Conservation (phyloP, 1,140 invertebrate genomes). For the Euwallacea fornicatus region DNA sequence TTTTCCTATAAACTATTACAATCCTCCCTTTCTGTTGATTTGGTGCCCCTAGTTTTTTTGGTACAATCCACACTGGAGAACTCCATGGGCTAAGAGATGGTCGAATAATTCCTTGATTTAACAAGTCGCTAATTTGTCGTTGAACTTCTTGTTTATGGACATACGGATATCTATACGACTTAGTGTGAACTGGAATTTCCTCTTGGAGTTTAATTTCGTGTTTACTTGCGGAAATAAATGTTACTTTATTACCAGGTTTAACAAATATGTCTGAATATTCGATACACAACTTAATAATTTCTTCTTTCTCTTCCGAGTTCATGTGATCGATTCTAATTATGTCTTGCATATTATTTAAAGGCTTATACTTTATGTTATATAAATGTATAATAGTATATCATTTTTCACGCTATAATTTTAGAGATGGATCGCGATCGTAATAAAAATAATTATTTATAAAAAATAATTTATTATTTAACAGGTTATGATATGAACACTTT, state of each 20-base stretch:
- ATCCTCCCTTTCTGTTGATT: conserved; percentile 48
- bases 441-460: too few relatives aligned
- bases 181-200: conserved; percentile 47
- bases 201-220: conserved; percentile 45
- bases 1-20: conserved; percentile 52
- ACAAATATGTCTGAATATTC: conserved; percentile 40
- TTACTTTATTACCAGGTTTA: conserved; percentile 31
- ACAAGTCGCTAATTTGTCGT: conserved; percentile 44
- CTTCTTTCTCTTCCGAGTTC: conserved; percentile 37
- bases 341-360: too few relatives aligned
- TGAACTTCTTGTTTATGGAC: conserved; percentile 43
- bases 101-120: conserved; percentile 45
- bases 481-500: too few relatives aligned
- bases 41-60: conserved; percentile 42
- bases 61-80: conserved; percentile 49
- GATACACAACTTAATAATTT: conserved; percentile 34
- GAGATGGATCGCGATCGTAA: too few relatives aligned
- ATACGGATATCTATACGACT: conserved; percentile 49
- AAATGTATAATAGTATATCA: too few relatives aligned
- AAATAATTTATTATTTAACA: too few relatives aligned
- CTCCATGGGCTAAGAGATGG: conserved; percentile 51
- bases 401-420: too few relatives aligned
- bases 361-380: too few relatives aligned
- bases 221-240: conserved; percentile 37
- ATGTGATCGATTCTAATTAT: conserved; percentile 38